A percentile compares a stretch with the other conserved stretches of the same genome.
These are phyloP conservation scores for Nemopilema nomurai DNA, from an alignment of 30 jellyfish, hydroid and myxozoan species.

Conservation along the genomic window DNA sequence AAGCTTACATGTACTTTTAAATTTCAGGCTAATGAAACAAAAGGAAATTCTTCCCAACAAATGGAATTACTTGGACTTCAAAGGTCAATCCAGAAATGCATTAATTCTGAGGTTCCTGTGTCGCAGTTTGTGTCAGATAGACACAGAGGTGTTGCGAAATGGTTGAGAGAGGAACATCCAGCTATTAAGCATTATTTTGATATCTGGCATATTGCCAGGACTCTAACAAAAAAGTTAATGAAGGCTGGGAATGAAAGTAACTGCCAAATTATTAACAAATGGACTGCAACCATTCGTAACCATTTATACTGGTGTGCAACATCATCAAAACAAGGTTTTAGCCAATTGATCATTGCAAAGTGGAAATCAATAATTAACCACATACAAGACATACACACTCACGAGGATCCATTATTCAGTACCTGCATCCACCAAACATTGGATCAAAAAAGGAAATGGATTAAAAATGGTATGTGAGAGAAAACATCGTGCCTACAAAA, in stretches of 20 bases:
- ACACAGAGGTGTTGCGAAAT: conserved; percentile 26
- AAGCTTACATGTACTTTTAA: background rate
- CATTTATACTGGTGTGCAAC: conserved; percentile 17
- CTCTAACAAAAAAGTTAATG: conserved; percentile 8
- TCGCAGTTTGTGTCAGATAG: conserved; percentile 15
- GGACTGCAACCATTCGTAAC: background rate
- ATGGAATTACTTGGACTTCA: conserved; percentile 36
- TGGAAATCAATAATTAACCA: background rate
- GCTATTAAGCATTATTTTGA: conserved; percentile 16
- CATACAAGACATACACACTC: background rate
- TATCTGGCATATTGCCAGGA: conserved; percentile 51
- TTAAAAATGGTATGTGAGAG: background rate
- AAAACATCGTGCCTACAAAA: background rate
- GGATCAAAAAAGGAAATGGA: background rate
- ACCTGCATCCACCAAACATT: background rate
- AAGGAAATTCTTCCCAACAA: background rate
- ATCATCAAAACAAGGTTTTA: conserved; percentile 8
- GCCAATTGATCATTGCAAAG: background rate
- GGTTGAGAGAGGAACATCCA: conserved; percentile 14
- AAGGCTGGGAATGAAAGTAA: background rate
- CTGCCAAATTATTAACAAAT: conserved; percentile 3
- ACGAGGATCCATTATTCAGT: background rate
- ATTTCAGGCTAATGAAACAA: conserved; percentile 21
- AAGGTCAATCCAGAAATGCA: background rate
- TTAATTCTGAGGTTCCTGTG: background rate